Percentiles rank a stretch among this genome's conserved stretches.
Conservation (phyloP, 2,113 vertebrate genomes). For the Neolamprologus hecqui region DNA sequence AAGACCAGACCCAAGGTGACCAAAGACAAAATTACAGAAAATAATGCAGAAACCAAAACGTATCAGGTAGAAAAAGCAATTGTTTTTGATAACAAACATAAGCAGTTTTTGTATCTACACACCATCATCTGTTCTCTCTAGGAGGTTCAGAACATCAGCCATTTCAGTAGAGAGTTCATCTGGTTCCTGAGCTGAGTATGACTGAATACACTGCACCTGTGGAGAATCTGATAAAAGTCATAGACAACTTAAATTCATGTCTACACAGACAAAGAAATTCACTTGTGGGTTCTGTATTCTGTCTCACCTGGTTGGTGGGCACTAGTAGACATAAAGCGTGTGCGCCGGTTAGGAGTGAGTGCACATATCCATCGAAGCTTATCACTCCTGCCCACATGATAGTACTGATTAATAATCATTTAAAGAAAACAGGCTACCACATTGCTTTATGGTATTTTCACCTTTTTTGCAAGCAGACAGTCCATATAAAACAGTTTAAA, state of each 20-base stretch:
- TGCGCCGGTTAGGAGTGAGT: slow-evolving; percentile 86
- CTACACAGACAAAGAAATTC: background rate
- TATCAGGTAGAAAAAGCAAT: background rate
- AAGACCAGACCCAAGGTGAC: background rate
- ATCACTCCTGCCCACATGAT: slow-evolving; percentile 78
- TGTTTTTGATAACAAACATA: background rate
- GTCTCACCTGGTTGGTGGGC: slow-evolving; percentile 82
- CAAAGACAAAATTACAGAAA: background rate
- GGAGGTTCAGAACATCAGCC: slow-evolving; percentile 87
- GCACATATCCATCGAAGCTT: slow-evolving; percentile 95
- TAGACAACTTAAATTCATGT: background rate
- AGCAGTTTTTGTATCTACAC: background rate
- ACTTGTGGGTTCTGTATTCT: slow-evolving; percentile 52
- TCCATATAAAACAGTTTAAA: background rate
- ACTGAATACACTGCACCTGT: slow-evolving; percentile 95
- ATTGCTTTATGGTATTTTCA: background rate
- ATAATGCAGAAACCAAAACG: background rate
- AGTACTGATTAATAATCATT: background rate
- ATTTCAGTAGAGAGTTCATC: slow-evolving; percentile 93
- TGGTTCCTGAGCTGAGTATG: slow-evolving; percentile 85
- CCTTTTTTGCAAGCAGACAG: background rate
- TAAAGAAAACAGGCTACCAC: background rate
- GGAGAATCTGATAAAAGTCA: slow-evolving; percentile 76
- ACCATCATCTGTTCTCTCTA: slow-evolving; percentile 91
- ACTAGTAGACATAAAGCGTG: slow-evolving; percentile 87